Percentiles rank a stretch among this genome's conserved stretches.
These are phyloP conservation scores for Chrysopa pallens DNA, from an alignment of 1,140 invertebrate species.

Conservation along the genomic window DNA sequence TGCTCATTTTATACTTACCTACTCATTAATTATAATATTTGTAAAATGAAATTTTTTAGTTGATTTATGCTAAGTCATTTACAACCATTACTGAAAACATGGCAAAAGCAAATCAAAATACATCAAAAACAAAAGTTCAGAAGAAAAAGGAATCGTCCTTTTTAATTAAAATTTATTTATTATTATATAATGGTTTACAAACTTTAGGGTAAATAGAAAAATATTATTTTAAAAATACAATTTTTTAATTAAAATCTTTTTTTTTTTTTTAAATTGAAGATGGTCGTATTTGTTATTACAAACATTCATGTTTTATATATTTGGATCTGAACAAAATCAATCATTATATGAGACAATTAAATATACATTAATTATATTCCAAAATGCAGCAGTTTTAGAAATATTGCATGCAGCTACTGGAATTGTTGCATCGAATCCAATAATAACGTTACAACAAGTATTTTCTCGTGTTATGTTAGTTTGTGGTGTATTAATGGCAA, in stretches of 20 bases:
- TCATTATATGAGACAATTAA: conserved; percentile 49
- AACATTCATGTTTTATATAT: conserved; percentile 33
- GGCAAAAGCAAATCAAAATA: too few species aligned
- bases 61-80: too few species aligned
- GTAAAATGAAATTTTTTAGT: too few species aligned
- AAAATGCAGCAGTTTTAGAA: conserved; percentile 80
- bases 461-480: conserved; percentile 77
- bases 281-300: conserved; percentile 56
- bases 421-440: conserved; percentile 64
- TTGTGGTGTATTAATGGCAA: conserved; percentile 59
- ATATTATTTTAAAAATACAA: conserved; percentile 18
- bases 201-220: conserved; percentile 25
- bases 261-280: conserved; percentile 22
- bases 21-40: too few species aligned
- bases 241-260: conserved; percentile 13
- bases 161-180: conserved; percentile 28
- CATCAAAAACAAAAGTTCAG: too few species aligned
- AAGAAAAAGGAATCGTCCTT: not conserved
- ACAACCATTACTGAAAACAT: too few species aligned
- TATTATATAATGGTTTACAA: conserved; percentile 32
- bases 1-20: too few species aligned
- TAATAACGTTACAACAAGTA: conserved; percentile 75
- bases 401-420: conserved; percentile 63
- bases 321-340: conserved; percentile 16
- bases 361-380: conserved; percentile 60